Base-by-base conservation (phyloP, 2,888 invertebrate genomes). In the Dascillus cervinus region DNA sequence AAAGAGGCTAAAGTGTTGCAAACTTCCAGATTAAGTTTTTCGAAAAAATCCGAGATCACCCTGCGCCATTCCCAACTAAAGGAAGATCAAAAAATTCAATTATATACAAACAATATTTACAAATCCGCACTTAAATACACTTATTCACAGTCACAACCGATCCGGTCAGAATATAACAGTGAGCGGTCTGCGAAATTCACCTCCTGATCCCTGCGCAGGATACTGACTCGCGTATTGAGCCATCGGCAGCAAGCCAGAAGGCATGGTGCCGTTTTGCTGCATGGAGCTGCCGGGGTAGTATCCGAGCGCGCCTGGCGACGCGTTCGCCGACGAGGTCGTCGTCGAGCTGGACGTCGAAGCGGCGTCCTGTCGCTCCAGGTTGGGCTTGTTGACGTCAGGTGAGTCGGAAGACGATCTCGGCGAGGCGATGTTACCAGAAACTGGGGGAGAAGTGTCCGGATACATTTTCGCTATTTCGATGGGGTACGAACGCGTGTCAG, bases 161-260 rank as follows among this genome's bases (percentile, higher is more conserved):
- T 81, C 81, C 72, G 81, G 82, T 84, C 83, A 85, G 72, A 84
- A 83, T 73, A 84, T 81, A 50, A 84, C 83, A 26, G 83, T 79
- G 10, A 84, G 64, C 1, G 84, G 84, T 57, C 83, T 70, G 49
- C 83, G 67, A 59, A 82, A 82, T 59, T 84, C 83, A 23, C 75
- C 69, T 14, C 77, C 77, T 24, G 71, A 62, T 3, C 71, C 68
- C 55, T 76, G 73, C 1, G 74, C 58, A 1, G 71, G 65, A 42
- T 67, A 64, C 47, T 65, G 66, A 22, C 68, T 67, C 0, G 77
- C 72, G 50, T 81, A 80, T 48, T 81, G 81, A 0, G 77, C 72
- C 75, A 80, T 77, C 12, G 72, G 70, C n/a, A 78, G 60, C 20
- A 77, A 70, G 53, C 65, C 13, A 52, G 62, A 4, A 51, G 46